A percentile compares a stretch with the other conserved stretches of the same genome.
These are phyloP conservation scores for Drosophila mayri DNA, from an alignment of 1,140 invertebrate species.

Conservation along the genomic window DNA sequence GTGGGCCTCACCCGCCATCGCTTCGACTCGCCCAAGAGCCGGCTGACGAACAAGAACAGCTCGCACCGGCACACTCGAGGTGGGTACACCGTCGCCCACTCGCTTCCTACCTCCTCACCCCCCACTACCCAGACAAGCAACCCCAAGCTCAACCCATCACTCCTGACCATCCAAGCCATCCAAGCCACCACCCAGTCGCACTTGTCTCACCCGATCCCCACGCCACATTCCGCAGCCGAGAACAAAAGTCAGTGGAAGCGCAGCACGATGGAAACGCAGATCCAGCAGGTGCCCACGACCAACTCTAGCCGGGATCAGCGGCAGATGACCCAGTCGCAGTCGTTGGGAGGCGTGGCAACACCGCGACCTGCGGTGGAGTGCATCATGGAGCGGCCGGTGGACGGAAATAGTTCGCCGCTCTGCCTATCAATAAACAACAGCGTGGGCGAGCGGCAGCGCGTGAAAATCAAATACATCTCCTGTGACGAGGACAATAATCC, in stretches of 20 bases:
- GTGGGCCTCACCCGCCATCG: constrained; percentile 53
- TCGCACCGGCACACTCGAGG: constrained; percentile 70
- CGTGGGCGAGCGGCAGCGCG: constrained; percentile 62
- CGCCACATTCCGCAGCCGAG: constrained; percentile 57
- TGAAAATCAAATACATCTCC: constrained; percentile 82
- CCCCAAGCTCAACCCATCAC: constrained; percentile 1
- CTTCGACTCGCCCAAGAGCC: constrained; percentile 68
- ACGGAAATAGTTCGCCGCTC: constrained; percentile 70
- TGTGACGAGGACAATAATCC: constrained; percentile 84
- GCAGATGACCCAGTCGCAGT: constrained; percentile 10
- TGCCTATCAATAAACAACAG: constrained; percentile 75
- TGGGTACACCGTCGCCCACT: constrained; percentile 50
- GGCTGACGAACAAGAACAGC: constrained; percentile 68
- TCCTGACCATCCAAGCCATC: constrained; percentile 14
- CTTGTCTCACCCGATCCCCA: constrained; percentile 24
- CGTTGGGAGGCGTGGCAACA: neutral
- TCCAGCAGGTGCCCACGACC: constrained; percentile 65
- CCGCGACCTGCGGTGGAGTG: constrained; percentile 58
- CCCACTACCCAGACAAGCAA: constrained; percentile 18
- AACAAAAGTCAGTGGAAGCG: constrained; percentile 79
- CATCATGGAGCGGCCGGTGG: constrained; percentile 61
- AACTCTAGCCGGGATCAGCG: constrained; percentile 56
- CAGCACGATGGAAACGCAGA: constrained; percentile 83
- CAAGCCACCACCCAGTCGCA: constrained; percentile 5
- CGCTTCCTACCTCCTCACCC: constrained; percentile 27